A percentile compares a stretch with the other conserved stretches of the same genome.
These are phyloP conservation scores for Drosophila melanosoma DNA, from an alignment of 2,888 invertebrate species.

Conservation along the genomic window DNA sequence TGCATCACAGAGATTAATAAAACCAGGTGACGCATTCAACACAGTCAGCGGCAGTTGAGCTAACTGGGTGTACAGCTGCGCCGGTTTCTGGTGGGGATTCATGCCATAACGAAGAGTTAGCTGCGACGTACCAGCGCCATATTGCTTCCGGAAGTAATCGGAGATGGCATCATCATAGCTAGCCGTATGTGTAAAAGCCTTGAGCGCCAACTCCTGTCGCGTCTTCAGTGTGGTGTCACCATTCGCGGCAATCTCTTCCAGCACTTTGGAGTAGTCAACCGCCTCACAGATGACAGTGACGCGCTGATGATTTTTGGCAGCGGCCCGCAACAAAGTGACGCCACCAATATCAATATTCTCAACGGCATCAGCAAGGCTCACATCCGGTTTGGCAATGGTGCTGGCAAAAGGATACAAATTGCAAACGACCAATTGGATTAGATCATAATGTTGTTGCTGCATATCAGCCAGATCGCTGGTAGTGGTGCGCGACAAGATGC, in stretches of 20 bases:
- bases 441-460: slow-evolving; percentile 90
- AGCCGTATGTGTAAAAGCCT: slow-evolving; percentile 98
- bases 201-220: slow-evolving; percentile 90
- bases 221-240: slow-evolving; percentile 90
- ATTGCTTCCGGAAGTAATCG: slow-evolving; percentile 97
- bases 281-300: slow-evolving; percentile 98
- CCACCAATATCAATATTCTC: slow-evolving; percentile 99
- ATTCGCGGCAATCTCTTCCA: slow-evolving; percentile 89
- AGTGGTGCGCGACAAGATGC: slow-evolving; percentile 89
- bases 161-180: slow-evolving; percentile 97
- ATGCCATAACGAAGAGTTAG: slow-evolving; percentile 96
- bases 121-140: slow-evolving; percentile 91
- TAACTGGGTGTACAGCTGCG: slow-evolving; percentile 93
- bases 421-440: slow-evolving; percentile 96
- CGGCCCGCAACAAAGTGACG: slow-evolving; percentile 96
- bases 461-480: slow-evolving; percentile 93
- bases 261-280: slow-evolving; percentile 91
- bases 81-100: slow-evolving; percentile 99
- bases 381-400: slow-evolving; percentile 92
- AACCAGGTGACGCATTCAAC: slow-evolving; percentile 97
- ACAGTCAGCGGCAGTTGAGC: slow-evolving; percentile 93
- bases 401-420: slow-evolving; percentile 98
- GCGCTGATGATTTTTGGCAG: slow-evolving; percentile 97
- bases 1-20: slow-evolving; percentile 98
- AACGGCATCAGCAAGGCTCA: slow-evolving; percentile 94